Conservation (phyloP, 2,888 invertebrate species). For the Alviniconcha strummeri region DNA sequence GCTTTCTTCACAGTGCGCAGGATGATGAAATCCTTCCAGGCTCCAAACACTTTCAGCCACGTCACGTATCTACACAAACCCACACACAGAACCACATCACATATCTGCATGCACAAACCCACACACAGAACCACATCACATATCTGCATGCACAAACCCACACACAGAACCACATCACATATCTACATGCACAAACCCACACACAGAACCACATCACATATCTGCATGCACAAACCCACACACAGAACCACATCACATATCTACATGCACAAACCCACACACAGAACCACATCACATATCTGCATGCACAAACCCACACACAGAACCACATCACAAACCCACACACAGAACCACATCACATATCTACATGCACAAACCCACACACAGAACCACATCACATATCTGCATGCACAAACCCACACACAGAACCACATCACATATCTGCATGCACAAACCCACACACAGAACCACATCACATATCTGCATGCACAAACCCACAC, state of each 20-base stretch:
- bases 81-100: neutral
- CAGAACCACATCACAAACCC: no score
- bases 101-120: neutral
- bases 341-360: no score
- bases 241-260: neutral
- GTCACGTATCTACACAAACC: conserved; percentile 55
- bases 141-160: no score
- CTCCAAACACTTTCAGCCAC: conserved; percentile 53
- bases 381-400: no score
- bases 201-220: neutral
- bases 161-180: no score
- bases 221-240: neutral
- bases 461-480: no score
- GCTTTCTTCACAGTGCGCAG: conserved; percentile 46
- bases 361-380: no score
- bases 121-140: no score
- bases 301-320: no score
- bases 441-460: no score
- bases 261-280: neutral
- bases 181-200: neutral
- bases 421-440: no score
- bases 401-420: no score
- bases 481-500: neutral
- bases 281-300: neutral
- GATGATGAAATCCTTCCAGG: conserved; percentile 55